Evolutionary conservation across 1,140 invertebrate genomes (phyloP).

Genomic region (Brachionus plicatilis): DNA sequence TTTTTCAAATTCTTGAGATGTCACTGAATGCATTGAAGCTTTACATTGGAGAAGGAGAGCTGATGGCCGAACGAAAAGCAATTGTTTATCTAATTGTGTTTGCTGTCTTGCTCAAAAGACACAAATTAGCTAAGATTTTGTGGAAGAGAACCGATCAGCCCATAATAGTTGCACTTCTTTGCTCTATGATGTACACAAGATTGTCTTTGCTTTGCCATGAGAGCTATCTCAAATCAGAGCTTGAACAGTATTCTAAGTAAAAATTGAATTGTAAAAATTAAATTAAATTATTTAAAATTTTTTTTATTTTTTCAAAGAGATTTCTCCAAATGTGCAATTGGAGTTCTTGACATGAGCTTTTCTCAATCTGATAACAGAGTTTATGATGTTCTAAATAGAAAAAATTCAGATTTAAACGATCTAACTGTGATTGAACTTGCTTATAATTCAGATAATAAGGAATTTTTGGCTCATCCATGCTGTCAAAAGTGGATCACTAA

Average conservation of each 20-base stretch:
- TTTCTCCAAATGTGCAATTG: conserved; percentile 47
- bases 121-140: conserved; percentile 52
- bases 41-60: not conserved
- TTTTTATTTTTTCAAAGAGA: not conserved
- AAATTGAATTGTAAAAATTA: not conserved
- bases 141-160: conserved; percentile 57
- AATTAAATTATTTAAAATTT: not conserved
- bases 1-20: conserved; percentile 14
- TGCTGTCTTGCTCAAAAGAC: conserved; percentile 52
- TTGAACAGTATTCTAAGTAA: conserved; percentile 9
- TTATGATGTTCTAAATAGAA: conserved; percentile 50
- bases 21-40: not conserved
- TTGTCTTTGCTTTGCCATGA: conserved; percentile 26
- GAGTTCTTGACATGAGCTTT: conserved; percentile 54
- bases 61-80: conserved; percentile 16
- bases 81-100: conserved; percentile 48
- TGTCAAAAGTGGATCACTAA: conserved; percentile 57
- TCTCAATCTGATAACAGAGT: conserved; percentile 49
- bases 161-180: conserved; percentile 52
- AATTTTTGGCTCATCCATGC: conserved; percentile 56
- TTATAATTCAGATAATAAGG: conserved; percentile 48
- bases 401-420: conserved; percentile 52
- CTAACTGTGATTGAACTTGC: conserved; percentile 50
- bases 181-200: conserved; percentile 19
- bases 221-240: not conserved